Percentiles rank a stretch among this genome's conserved stretches.
Conservation (phyloP, 2,113 vertebrate species). For the Saccopteryx leptura region DNA sequence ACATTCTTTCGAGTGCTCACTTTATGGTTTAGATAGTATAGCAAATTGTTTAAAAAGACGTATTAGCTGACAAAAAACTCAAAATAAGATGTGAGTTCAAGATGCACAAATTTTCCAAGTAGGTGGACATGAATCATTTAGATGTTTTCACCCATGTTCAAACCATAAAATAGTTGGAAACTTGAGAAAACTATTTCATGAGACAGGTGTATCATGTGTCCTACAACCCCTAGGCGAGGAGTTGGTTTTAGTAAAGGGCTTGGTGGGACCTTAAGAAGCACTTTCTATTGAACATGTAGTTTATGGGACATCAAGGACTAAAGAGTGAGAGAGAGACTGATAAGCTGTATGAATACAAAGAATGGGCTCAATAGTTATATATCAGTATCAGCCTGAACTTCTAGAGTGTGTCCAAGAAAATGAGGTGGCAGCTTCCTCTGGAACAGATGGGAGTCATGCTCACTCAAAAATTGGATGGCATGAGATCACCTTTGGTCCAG, state of each 20-base stretch:
- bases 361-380: not conserved
- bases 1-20: slow-evolving; percentile 37
- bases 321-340: not conserved
- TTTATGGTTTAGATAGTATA: not conserved
- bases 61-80: not conserved
- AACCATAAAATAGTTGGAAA: not conserved
- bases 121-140: not conserved
- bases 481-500: not conserved
- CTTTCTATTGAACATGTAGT: not conserved
- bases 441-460: not conserved
- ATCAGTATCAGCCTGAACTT: not conserved
- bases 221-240: not conserved
- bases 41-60: not conserved
- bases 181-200: not conserved
- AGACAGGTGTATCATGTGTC: not conserved
- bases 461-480: not conserved
- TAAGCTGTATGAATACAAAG: not conserved
- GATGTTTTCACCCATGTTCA: not conserved
- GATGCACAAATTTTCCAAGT: not conserved
- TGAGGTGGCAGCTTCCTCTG: not conserved
- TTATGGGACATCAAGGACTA: not conserved
- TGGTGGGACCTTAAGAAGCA: not conserved
- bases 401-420: not conserved
- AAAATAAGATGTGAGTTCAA: not conserved
- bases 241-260: not conserved